Evolutionary conservation across 2,888 invertebrate genomes (phyloP).

Genomic region (Drosophila buzzatii): DNA sequence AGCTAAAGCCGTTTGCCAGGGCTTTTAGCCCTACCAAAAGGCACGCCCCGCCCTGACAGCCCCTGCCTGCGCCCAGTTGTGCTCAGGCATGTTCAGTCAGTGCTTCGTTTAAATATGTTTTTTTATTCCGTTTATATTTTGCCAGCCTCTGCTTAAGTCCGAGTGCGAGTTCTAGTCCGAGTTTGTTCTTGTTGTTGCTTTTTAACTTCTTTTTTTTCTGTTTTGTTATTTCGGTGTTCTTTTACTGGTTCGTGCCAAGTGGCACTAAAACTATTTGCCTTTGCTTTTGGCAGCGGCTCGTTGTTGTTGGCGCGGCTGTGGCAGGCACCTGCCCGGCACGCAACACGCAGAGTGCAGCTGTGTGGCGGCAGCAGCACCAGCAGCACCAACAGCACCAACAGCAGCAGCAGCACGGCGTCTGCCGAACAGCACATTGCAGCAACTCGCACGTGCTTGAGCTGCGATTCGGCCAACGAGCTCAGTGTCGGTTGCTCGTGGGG

Average conservation of each 20-base stretch:
- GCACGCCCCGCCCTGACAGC: slow-evolving; percentile 2
- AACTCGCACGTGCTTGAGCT: slow-evolving; percentile 58
- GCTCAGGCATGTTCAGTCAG: slow-evolving; percentile 71
- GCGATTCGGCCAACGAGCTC: slow-evolving; percentile 20
- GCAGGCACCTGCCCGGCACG: slow-evolving; percentile 58
- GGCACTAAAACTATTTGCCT: slow-evolving; percentile 80
- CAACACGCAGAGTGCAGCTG: slow-evolving; percentile 59
- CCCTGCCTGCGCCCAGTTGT: slow-evolving; percentile 8
- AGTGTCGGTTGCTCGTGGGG: slow-evolving; percentile 1
- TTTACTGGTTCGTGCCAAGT: slow-evolving; percentile 77
- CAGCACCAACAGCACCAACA: neutral
- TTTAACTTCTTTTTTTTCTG: neutral
- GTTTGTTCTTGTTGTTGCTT: slow-evolving; percentile 5
- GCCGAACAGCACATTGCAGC: slow-evolving; percentile 57
- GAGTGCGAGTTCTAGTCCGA: slow-evolving; percentile 21
- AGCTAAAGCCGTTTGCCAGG: slow-evolving; percentile 37
- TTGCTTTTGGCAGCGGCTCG: slow-evolving; percentile 52
- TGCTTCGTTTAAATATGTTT: slow-evolving; percentile 41
- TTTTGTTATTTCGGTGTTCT: slow-evolving; percentile 47
- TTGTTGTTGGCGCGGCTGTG: slow-evolving; percentile 28
- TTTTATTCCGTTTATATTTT: slow-evolving; percentile 5
- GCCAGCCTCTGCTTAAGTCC: slow-evolving; percentile 42
- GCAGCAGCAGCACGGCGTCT: slow-evolving; percentile 23
- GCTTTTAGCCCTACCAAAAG: slow-evolving; percentile 34
- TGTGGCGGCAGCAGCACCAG: slow-evolving; percentile 14